phyloP scores from a whole-genome alignment of 2,888 invertebrate genomes.

The Oegoconia quadripuncta region DNA sequence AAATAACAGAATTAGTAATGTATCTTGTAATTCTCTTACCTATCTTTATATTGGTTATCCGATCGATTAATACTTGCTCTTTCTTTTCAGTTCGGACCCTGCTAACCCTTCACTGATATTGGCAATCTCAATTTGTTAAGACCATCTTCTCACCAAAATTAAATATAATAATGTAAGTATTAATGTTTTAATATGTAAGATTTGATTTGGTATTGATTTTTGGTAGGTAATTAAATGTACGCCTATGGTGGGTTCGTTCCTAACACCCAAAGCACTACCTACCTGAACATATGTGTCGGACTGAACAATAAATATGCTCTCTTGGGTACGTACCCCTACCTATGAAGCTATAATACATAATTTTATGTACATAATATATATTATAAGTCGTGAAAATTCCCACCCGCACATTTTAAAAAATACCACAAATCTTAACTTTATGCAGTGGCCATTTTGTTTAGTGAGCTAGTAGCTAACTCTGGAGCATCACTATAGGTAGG shows the following conservation, averaged over 20 bases:
- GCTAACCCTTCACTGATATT: conserved; percentile 48
- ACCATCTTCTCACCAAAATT: conserved; percentile 41
- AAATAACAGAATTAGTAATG: not conserved
- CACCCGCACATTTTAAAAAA: no score
- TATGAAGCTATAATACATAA: no score
- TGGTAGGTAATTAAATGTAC: not conserved
- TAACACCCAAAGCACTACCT: not conserved
- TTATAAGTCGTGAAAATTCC: no score
- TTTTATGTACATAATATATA: no score
- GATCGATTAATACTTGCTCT: conserved; percentile 24
- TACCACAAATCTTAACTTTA: no score
- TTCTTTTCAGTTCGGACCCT: conserved; percentile 64
- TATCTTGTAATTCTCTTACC: not conserved
- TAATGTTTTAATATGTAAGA: not conserved
- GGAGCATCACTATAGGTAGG: not conserved
- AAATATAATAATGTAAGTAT: conserved; percentile 56
- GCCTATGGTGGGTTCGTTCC: no score
- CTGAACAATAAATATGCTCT: not conserved
- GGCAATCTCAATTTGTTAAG: conserved; percentile 37
- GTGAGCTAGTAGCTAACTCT: not conserved
- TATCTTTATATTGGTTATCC: conserved; percentile 1
- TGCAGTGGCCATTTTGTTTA: conserved; percentile 1
- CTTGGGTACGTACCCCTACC: no score
- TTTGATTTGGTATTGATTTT: not conserved
- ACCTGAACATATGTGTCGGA: not conserved